A percentile compares a stretch with the other conserved stretches of the same genome.
Conservation (phyloP, 2,113 vertebrate species). For the Pedetes capensis region DNA sequence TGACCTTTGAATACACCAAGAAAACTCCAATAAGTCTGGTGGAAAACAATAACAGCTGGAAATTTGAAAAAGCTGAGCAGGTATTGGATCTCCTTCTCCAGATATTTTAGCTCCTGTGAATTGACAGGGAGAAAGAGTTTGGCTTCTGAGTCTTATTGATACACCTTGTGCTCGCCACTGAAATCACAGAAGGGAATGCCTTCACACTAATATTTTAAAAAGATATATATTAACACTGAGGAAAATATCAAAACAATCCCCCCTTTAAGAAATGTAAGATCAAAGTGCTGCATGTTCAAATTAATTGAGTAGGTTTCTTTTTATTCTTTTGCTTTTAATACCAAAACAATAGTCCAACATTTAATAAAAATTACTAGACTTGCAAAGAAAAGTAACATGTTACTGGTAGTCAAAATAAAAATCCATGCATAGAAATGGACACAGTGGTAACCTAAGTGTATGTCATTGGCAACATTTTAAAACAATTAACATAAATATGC, state of each 20-base stretch:
- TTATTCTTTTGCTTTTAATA: background rate
- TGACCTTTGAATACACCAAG: background rate
- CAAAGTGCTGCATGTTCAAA: background rate
- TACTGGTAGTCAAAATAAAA: background rate
- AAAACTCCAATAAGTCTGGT: background rate
- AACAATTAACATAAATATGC: background rate
- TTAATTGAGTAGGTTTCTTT: no score
- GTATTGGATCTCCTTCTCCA: no score
- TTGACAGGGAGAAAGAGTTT: background rate
- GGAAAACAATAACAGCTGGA: conserved; percentile 1
- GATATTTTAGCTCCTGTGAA: background rate
- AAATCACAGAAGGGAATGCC: background rate
- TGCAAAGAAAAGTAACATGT: background rate
- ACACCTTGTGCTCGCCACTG: background rate
- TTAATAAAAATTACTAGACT: background rate
- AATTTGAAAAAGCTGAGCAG: background rate
- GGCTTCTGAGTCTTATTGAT: background rate
- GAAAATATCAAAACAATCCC: background rate
- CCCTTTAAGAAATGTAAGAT: background rate
- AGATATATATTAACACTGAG: background rate
- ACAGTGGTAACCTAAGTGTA: background rate
- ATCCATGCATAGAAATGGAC: background rate
- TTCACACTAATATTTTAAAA: background rate
- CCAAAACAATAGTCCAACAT: background rate
- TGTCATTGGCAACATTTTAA: background rate